Conservation (phyloP, 2,888 invertebrate species). For the Argyresthia albistria region DNA sequence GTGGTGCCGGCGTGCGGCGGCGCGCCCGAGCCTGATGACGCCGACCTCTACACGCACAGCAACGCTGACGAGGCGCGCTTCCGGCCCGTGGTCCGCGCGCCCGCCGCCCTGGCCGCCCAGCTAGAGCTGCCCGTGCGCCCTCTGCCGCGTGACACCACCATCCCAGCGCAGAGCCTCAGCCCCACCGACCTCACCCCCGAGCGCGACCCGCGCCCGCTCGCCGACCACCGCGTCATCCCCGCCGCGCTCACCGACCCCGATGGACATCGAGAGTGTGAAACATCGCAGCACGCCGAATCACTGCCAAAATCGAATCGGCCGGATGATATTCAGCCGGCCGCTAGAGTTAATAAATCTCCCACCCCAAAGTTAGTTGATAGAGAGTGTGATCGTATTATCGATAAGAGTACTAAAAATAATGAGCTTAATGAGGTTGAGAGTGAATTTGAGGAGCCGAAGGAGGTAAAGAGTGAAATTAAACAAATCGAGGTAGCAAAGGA, state of each 20-base stretch:
- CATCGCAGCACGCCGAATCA: constrained; percentile 23
- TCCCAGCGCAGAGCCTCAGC: constrained; percentile 37
- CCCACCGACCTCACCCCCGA: constrained; percentile 14
- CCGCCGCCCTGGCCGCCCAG: constrained; percentile 41
- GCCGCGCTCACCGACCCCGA: constrained; percentile 9
- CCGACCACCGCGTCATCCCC: constrained; percentile 24
- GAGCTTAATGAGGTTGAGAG: constrained; percentile 28
- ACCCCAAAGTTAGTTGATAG: constrained; percentile 41
- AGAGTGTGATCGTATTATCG: constrained; percentile 5
- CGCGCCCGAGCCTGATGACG: constrained; percentile 45
- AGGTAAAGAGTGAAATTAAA: constrained; percentile 4
- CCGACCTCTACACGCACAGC: constrained; percentile 53
- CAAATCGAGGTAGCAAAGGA: neutral
- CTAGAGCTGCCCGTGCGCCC: constrained; percentile 34
- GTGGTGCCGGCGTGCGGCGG: constrained; percentile 50
- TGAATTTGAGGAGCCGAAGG: constrained; percentile 9
- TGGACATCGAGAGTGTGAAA: constrained; percentile 6
- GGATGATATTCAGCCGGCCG: constrained; percentile 46
- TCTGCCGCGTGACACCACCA: constrained; percentile 45
- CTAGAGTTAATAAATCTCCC: constrained; percentile 51
- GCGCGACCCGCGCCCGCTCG: constrained; percentile 21
- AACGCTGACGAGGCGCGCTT: constrained; percentile 79
- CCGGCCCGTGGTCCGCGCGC: constrained; percentile 75
- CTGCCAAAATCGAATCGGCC: constrained; percentile 42
- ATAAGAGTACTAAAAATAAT: too few relatives aligned